Conservation (phyloP, 2,888 invertebrate species). For the Chalcosyrphus nemorum region DNA sequence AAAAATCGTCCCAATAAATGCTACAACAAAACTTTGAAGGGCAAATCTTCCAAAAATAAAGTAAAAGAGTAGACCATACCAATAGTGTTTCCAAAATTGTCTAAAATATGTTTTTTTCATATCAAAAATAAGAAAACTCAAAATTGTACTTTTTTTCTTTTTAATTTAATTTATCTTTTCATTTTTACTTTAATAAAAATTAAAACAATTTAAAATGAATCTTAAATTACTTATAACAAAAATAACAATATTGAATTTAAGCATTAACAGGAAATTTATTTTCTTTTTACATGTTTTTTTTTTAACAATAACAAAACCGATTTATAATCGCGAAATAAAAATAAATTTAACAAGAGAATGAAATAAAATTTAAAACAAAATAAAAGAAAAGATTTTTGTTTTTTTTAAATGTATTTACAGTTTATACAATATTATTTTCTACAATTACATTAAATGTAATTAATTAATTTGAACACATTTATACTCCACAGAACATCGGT, state of each 20-base stretch:
- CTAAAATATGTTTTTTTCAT: neutral
- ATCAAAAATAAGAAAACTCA: conserved; percentile 53
- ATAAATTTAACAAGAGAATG: neutral
- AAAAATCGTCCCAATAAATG: neutral
- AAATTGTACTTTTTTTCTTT: conserved; percentile 57
- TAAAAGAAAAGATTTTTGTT: conserved; percentile 1
- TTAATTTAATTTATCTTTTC: conserved; percentile 58
- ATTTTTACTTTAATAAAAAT: conserved; percentile 55
- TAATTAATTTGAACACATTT: conserved; percentile 73
- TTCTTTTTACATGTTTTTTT: conserved; percentile 29
- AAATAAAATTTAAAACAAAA: conserved; percentile 11
- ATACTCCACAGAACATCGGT: conserved; percentile 69
- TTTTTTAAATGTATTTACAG: conserved; percentile 62
- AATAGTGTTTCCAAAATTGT: conserved; percentile 25
- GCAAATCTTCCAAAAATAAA: neutral
- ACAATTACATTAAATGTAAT: conserved; percentile 70
- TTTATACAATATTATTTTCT: conserved; percentile 70
- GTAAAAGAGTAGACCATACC: conserved; percentile 18
- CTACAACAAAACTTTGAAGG: conserved; percentile 9
- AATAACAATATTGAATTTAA: conserved; percentile 68
- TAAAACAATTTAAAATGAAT: conserved; percentile 65
- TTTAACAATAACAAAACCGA: conserved; percentile 57
- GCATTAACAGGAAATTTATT: conserved; percentile 57
- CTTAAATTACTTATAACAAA: conserved; percentile 70
- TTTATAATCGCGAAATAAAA: conserved; percentile 50